Evolutionary conservation across 1,140 invertebrate species (phyloP).

Genomic region (Stegodyphus dumicola): DNA sequence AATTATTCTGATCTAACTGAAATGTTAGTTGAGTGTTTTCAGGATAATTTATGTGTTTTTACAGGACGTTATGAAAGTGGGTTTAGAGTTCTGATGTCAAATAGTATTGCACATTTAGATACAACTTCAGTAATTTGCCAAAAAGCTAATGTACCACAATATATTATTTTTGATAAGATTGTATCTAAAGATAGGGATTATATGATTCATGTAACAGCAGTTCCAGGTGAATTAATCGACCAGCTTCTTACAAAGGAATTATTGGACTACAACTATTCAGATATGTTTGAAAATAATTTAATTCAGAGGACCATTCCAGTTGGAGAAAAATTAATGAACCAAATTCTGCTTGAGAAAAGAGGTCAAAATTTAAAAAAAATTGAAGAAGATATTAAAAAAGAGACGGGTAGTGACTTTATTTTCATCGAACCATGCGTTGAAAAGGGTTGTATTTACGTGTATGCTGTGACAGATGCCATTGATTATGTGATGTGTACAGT

Average conservation of each 20-base stretch:
- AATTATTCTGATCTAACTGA: neutral
- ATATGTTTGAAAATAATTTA: constrained; percentile 39
- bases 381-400: constrained; percentile 24
- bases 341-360: constrained; percentile 40
- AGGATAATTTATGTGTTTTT: constrained; percentile 36
- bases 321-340: constrained; percentile 41
- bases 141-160: constrained; percentile 17
- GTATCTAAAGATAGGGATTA: neutral
- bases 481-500: constrained; percentile 1
- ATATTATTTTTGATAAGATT: constrained; percentile 34
- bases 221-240: constrained; percentile 2
- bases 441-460: constrained; percentile 31
- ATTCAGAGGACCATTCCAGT: constrained; percentile 39
- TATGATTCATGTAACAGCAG: constrained; percentile 23
- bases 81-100: constrained; percentile 5
- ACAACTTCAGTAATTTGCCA: constrained; percentile 12
- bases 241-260: neutral
- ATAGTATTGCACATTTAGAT: neutral
- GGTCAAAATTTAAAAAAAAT: constrained; percentile 36
- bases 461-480: constrained; percentile 6
- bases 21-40: constrained; percentile 45
- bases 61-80: constrained; percentile 27
- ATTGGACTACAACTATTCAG: constrained; percentile 42
- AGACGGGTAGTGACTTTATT: neutral
- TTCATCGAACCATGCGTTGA: constrained; percentile 35